Conservation (phyloP, 2,113 vertebrate species). For the Cyanoderma ruficeps region DNA sequence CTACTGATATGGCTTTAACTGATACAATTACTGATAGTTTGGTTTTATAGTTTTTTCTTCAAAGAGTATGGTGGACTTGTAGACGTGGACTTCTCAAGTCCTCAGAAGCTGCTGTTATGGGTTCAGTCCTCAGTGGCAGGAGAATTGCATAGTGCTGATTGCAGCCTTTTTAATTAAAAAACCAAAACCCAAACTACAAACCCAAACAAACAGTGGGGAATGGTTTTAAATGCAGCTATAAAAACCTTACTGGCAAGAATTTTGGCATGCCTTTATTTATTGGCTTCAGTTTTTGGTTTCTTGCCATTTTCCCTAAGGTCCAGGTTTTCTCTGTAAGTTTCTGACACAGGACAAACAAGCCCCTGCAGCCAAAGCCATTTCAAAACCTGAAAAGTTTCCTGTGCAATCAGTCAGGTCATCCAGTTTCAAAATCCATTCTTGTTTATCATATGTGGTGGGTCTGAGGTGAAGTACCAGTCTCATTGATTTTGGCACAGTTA, state of each 20-base stretch:
- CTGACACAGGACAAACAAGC: background rate
- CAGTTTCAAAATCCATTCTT: background rate
- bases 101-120: background rate
- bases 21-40: background rate
- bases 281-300: background rate
- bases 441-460: background rate
- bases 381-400: background rate
- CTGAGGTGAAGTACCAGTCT: background rate
- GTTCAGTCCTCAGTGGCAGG: background rate
- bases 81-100: background rate
- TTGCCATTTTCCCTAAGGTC: background rate
- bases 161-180: background rate
- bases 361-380: background rate
- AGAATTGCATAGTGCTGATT: background rate
- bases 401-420: background rate
- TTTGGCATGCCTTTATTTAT: background rate
- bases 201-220: background rate
- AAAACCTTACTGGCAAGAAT: background rate
- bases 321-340: background rate
- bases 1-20: background rate
- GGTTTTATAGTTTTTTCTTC: background rate
- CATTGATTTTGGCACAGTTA: background rate
- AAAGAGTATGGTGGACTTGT: background rate
- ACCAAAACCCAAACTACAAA: background rate
- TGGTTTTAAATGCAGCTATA: background rate